Base-by-base conservation (phyloP, 1,140 invertebrate species). In the Trichonephila clavipes region DNA sequence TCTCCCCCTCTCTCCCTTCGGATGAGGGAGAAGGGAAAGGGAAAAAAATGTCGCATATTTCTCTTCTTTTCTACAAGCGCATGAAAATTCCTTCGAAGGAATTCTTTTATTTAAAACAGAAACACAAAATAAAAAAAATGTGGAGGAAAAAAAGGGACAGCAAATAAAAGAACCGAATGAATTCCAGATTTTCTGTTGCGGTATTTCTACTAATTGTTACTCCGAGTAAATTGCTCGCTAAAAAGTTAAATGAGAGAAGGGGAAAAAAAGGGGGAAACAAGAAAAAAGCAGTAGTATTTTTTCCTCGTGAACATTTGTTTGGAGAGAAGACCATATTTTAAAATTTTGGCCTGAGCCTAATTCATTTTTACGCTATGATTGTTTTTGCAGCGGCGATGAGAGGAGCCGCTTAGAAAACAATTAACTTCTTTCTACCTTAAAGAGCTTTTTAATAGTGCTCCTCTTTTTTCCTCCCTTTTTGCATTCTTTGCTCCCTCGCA, bases 161-260 rank as follows among this genome's bases (percentile, higher is more conserved):
- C 51, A 58, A 58, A 44, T 10, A 85, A 51, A 85, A 44, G 40
- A 64, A 66, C 58, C 18, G 40, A 83, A 66, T 72, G 44, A 91
- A 94, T 94, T 94, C 90, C 90, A 21, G 61, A 64, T 86, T 83
- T 64, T 61, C 88, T 85, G 44, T 58, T 64, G 86, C 59, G 88
- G 91, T 93, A 94, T 93, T 89, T 93, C 61, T 51, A 92, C 86
- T 92, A 89, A 92, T 87, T 94, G 90, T 62, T 82, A 77, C 77
- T 72, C 72, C 28, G 66, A 82, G 64, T 51, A 90, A 87, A 92
- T 77, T 94, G 90, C 85, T 85, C 82, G 44, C 44, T 24, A 85
- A 85, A 85, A 85, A 85, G 69, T 28, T 72, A 72, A 72, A 24
- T 28, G 28, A 34, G 28, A 16, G 18, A 5, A 59, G 4, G 44